Conservation (phyloP, 92 coral and sea anemone species). For the Phymanthus crucifer region DNA sequence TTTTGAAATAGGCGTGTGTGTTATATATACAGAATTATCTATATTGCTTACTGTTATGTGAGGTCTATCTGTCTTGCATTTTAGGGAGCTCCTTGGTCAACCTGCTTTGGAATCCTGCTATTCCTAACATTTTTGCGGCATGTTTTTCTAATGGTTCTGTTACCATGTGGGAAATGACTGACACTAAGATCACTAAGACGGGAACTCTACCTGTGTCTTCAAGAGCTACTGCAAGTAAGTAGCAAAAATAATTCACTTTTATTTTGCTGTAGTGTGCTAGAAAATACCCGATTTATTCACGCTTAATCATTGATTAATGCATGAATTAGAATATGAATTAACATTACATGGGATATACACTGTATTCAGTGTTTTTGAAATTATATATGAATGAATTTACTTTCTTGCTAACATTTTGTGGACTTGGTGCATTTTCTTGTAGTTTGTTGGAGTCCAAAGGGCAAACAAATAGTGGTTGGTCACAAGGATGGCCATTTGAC, state of each 20-base stretch:
- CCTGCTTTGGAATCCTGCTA: slow-evolving; percentile 79
- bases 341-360: too few relatives aligned
- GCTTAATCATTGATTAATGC: too few relatives aligned
- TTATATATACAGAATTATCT: too few relatives aligned
- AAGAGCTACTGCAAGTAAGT: slow-evolving; percentile 64
- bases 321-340: too few relatives aligned
- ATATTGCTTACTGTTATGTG: too few relatives aligned
- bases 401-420: background rate
- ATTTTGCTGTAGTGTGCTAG: background rate
- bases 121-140: slow-evolving; percentile 62
- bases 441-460: slow-evolving; percentile 99
- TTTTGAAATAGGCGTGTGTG: too few relatives aligned
- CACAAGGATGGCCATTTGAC: slow-evolving; percentile 77
- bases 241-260: background rate
- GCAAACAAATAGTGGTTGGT: slow-evolving; percentile 91
- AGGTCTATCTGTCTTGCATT: too few relatives aligned
- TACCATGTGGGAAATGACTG: slow-evolving; percentile 62
- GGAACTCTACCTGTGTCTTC: slow-evolving; percentile 48
- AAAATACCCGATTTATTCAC: background rate
- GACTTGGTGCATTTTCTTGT: background rate
- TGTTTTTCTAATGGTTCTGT: slow-evolving; percentile 77
- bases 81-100: slow-evolving; percentile 58
- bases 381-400: too few relatives aligned
- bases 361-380: too few relatives aligned
- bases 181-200: slow-evolving; percentile 44